These are phyloP conservation scores for Tamias sibiricus DNA, from an alignment of 2,113 vertebrate genomes.

Conservation along the genomic window DNA sequence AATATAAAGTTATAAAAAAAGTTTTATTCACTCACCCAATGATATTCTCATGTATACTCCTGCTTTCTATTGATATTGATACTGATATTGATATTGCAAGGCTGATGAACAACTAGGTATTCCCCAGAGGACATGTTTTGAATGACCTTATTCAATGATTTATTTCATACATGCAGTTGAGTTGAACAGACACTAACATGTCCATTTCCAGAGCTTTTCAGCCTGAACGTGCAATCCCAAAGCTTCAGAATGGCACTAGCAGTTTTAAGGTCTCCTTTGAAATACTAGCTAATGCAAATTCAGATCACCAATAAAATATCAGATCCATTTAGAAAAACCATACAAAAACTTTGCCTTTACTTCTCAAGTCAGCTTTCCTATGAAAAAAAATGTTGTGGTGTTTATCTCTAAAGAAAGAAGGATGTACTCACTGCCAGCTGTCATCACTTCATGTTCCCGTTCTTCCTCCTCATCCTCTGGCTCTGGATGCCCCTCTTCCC, in stretches of 20 bases:
- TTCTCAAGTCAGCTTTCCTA: background rate
- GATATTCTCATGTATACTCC: slow-evolving; percentile 8
- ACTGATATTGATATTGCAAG: no score
- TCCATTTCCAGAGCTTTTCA: slow-evolving; percentile 2
- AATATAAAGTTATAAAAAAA: slow-evolving; percentile 46
- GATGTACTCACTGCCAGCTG: slow-evolving; percentile 95
- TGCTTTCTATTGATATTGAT: background rate
- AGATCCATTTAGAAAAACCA: slow-evolving; percentile 16
- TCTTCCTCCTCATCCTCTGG: slow-evolving; percentile 97
- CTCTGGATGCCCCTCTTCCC: slow-evolving; percentile 94
- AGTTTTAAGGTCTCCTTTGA: background rate
- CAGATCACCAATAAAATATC: background rate
- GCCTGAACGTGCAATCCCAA: background rate
- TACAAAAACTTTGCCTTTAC: background rate
- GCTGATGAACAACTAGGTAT: background rate
- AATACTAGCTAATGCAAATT: slow-evolving; percentile 34
- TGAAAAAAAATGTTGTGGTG: background rate
- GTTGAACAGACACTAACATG: background rate
- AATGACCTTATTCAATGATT: slow-evolving; percentile 6
- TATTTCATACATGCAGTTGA: background rate
- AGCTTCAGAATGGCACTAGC: background rate
- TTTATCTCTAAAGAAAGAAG: background rate
- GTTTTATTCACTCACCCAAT: background rate
- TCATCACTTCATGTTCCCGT: slow-evolving; percentile 97
- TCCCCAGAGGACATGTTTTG: background rate